These are phyloP conservation scores for Bagarius yarrelli DNA, from an alignment of 2,113 vertebrate genomes.

Conservation along the genomic window DNA sequence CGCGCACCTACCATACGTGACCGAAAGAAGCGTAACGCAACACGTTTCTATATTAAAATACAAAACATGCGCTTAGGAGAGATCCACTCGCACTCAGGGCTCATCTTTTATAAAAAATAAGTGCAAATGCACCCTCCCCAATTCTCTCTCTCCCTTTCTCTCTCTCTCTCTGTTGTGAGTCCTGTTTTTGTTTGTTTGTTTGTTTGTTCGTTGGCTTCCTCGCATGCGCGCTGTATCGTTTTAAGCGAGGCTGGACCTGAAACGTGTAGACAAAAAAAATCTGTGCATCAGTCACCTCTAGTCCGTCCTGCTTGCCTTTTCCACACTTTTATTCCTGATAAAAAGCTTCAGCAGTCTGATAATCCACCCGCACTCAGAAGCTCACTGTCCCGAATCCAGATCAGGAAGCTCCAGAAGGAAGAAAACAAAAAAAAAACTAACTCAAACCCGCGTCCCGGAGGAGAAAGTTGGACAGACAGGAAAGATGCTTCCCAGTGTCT, in stretches of 20 bases:
- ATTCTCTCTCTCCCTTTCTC: conserved; percentile 12
- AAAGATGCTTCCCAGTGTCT: conserved; percentile 20
- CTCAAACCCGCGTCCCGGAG: not conserved
- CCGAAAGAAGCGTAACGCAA: conserved; percentile 24
- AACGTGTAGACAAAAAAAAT: conserved; percentile 32
- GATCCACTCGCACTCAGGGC: not conserved
- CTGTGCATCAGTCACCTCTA: conserved; percentile 47
- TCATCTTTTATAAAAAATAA: not conserved
- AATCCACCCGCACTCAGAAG: not conserved
- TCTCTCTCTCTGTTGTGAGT: conserved; percentile 24
- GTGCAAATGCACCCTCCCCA: not conserved
- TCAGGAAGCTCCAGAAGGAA: too few species aligned
- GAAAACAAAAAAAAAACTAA: not conserved
- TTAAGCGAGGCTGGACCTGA: not conserved
- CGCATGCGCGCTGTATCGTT: conserved; percentile 4
- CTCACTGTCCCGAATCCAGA: not conserved
- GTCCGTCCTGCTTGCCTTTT: conserved; percentile 32
- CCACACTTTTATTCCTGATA: conserved; percentile 19
- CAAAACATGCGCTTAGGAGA: not conserved
- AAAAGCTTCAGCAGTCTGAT: not conserved
- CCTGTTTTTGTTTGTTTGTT: conserved; percentile 47
- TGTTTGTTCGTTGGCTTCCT: conserved; percentile 34
- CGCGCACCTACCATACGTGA: conserved; percentile 31
- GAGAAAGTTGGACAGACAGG: not conserved
- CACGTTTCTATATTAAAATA: not conserved